phyloP scores from a whole-genome alignment of 2,113 vertebrate genomes.

The Holacanthus passer region DNA sequence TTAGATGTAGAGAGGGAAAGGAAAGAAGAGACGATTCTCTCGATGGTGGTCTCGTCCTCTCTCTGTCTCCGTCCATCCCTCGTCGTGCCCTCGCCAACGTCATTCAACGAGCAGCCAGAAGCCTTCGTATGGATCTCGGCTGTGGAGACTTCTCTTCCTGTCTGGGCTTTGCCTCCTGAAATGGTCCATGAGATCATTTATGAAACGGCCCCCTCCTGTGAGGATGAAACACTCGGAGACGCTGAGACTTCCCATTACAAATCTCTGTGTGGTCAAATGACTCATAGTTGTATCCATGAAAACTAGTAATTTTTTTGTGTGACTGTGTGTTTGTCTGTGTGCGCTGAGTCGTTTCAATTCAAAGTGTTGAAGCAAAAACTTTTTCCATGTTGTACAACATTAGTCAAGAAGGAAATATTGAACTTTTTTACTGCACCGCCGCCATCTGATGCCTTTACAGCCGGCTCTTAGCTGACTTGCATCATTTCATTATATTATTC shows the following conservation, averaged over 20 bases:
- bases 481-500: background rate
- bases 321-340: background rate
- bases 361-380: background rate
- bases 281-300: constrained; percentile 2
- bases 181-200: constrained; percentile 11
- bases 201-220: background rate
- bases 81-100: too few relatives aligned
- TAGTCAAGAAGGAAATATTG: background rate
- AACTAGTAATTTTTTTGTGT: background rate
- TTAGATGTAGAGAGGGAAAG: background rate
- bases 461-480: background rate
- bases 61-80: background rate
- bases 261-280: constrained; percentile 23
- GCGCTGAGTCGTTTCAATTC: background rate
- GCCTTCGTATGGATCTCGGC: background rate
- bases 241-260: constrained; percentile 19
- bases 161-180: background rate
- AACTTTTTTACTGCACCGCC: background rate
- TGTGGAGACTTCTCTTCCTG: background rate
- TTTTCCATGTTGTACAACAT: background rate
- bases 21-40: background rate
- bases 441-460: background rate
- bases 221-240: background rate
- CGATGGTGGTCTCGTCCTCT: background rate
- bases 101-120: background rate